Conservation (phyloP, 23 tunicate species). For the Oikopleura albicans region DNA sequence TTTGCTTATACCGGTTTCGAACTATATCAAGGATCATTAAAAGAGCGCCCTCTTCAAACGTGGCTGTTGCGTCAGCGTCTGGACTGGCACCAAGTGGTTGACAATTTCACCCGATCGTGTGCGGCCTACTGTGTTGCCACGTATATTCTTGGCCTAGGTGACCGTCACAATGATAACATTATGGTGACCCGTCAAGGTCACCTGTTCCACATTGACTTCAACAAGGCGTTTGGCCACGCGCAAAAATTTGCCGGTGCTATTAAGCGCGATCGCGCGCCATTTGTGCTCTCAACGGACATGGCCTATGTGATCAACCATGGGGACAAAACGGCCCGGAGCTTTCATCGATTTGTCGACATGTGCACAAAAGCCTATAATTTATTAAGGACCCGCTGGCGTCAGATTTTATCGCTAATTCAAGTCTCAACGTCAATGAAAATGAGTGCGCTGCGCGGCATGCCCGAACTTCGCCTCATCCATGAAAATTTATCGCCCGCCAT, state of each 20-base stretch:
- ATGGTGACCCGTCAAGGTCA: conserved; percentile 71
- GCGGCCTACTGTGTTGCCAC: conserved; percentile 84
- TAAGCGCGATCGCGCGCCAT: conserved; percentile 37
- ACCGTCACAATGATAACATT: conserved; percentile 72
- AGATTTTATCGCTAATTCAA: not conserved
- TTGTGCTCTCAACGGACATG: conserved; percentile 96
- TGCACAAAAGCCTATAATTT: conserved; percentile 85
- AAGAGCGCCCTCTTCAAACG: not conserved
- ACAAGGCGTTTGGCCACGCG: not conserved
- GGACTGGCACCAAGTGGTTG: conserved; percentile 21
- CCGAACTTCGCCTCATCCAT: not conserved
- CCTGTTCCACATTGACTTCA: conserved; percentile 67
- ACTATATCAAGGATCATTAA: not conserved
- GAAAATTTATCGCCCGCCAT: not conserved
- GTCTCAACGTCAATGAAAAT: not conserved
- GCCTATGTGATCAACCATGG: conserved; percentile 97
- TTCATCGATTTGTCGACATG: conserved; percentile 74
- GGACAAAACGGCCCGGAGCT: conserved; percentile 41
- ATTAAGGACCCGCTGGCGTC: conserved; percentile 35
- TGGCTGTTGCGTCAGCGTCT: not conserved
- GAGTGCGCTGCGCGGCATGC: not conserved
- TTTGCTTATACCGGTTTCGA: too few species aligned
- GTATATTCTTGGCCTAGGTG: conserved; percentile 49
- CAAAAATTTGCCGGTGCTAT: not conserved
- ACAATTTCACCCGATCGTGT: conserved; percentile 55